Evolutionary conservation across 2,113 vertebrate genomes (phyloP), one percentile per base, ranked within the genome.

Genomic region (Sula dactylatra): DNA sequence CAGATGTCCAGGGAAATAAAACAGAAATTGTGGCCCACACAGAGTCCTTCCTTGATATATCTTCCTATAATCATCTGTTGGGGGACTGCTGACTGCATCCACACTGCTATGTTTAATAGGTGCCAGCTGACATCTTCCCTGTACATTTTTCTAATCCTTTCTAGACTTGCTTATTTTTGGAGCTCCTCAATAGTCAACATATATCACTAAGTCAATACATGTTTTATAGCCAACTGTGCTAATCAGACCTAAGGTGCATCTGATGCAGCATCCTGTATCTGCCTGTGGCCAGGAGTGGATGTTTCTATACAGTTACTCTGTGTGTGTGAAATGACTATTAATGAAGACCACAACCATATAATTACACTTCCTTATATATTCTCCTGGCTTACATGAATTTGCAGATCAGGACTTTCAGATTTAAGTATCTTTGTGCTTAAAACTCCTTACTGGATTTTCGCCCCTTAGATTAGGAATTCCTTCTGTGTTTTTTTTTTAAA

Each of bases 201-300:
- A 29, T 18, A 22, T 69, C 9, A 32, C 38, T 56, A 34, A 31
- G 19, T 40, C 6, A 73, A 31, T 13, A 26, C 4, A 19, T 5
- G 25, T 8, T 81, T 91, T 34, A 44, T 22, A 82, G 40, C 7
- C 26, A 77, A 4, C 13, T 19, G n/a, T 83, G 62, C 7, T 91
- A 16, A 45, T 61, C 25, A 40, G 27, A 62, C 20, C 66, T 42
- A 13, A 52, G 8, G 10, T 56, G 88, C 66, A 29, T 55, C 56
- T 82, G 52, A 71, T 52, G 22, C 47, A 58, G 17, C 9, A 25
- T 42, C 29, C n/a, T 88, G 21, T 20, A 17, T 36, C 36, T n/a
- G 11, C 25, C 36, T 0, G 0, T 58, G 66, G 22, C 17, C 54
- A 70, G 24, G 62, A 27, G 9, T 34, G 13, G 18, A 12, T 44